Base-by-base conservation (phyloP, 2,888 invertebrate genomes). In the Dyspetes luteomarginatus region DNA sequence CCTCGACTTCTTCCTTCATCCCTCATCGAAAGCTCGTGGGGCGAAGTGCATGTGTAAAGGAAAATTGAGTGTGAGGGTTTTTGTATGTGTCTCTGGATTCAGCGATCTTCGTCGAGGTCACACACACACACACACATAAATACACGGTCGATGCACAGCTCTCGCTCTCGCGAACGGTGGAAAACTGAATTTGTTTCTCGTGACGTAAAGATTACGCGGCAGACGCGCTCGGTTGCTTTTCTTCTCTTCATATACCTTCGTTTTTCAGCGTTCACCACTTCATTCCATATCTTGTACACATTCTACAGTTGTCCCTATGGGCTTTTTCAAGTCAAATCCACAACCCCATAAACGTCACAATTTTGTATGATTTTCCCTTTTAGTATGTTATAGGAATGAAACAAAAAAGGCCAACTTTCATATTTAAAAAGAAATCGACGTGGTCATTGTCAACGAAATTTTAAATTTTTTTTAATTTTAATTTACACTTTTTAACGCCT, bases 121-220 rank as follows among this genome's bases (percentile, higher is more conserved):
- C 26, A 9, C 36, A 9, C n/a, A 55, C n/a, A 50, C 7, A 52
- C 22, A 17, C 22, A 22, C 30, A 15, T 28, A 64, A 5, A 48
- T 3, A 64, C 55, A 64, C n/a, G 56, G 74, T 79, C 79, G 68
- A 79, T 79, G 69, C 74, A 12, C 36, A 36, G 7, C 12, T 36
- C 5, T 48, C 15, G 48, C 7, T 65, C 62, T 73, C 68, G 60
- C 56, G 43, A 69, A 77, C 56, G 30, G 36, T 43, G 45, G n/a
- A 58, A 36, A 43, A 81, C 77, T 81, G 77, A 73, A 81, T 81
- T 81, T 72, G 71, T 75, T 75, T 75, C 77, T 73, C 81, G 64
- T 73, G 73, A 81, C 60, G 77, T 68, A 50, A 81, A 81, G 77
- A 81, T 81, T 77, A 77, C 69, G 68, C 64, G 68, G 73, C 77